phyloP scores from a whole-genome alignment of 2,113 vertebrate genomes.

The Dryoscopus gambensis region DNA sequence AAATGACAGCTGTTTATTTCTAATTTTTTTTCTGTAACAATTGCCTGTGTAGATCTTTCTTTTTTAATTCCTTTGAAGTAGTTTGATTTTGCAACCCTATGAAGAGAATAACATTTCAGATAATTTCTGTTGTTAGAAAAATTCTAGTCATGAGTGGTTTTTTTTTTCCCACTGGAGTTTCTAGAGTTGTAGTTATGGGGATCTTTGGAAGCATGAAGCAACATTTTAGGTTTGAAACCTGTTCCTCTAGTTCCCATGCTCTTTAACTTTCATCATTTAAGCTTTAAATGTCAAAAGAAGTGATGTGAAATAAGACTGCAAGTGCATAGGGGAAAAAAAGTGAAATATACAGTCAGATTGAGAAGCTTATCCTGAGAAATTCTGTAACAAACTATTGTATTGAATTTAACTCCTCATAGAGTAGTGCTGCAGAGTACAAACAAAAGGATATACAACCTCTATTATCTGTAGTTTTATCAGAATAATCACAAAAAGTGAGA shows the following conservation, averaged over 20 bases:
- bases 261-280: slow-evolving; percentile 12
- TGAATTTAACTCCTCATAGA: not conserved
- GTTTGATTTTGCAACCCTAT: not conserved
- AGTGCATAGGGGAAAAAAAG: not conserved
- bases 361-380: not conserved
- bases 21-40: not conserved
- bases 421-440: not conserved
- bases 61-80: not conserved
- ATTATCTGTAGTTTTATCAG: not conserved
- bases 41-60: not conserved
- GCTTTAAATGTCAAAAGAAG: slow-evolving; percentile 8
- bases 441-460: not conserved
- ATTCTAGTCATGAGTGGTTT: not conserved
- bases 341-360: not conserved
- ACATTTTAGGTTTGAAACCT: not conserved
- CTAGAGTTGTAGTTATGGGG: not conserved
- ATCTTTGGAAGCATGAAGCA: not conserved
- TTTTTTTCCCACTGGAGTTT: not conserved
- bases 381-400: not conserved
- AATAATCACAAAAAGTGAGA: not conserved
- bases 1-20: not conserved
- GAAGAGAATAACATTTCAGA: not conserved
- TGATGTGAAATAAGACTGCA: slow-evolving; percentile 4
- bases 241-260: not conserved
- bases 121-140: not conserved